phyloP scores from a whole-genome alignment of 2,888 invertebrate species.

The Noctua pronuba region DNA sequence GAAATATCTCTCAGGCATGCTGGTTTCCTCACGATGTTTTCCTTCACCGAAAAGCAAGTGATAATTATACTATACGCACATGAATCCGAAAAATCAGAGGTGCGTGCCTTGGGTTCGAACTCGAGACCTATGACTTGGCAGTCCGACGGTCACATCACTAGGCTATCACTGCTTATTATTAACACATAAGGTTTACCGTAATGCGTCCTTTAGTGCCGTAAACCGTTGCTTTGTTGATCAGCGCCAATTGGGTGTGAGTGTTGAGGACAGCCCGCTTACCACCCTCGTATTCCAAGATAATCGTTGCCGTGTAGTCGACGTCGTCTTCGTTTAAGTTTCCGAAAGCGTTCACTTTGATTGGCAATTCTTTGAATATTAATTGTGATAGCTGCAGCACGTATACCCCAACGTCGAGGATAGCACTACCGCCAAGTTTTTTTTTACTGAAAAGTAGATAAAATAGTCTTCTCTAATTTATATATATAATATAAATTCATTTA shows the following conservation, averaged over 20 bases:
- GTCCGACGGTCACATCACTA: no score
- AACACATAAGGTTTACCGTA: slow-evolving; percentile 81
- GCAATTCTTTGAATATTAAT: slow-evolving; percentile 93
- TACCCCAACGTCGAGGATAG: slow-evolving; percentile 94
- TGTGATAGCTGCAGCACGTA: slow-evolving; percentile 94
- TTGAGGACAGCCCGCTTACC: slow-evolving; percentile 91
- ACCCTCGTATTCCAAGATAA: slow-evolving; percentile 91
- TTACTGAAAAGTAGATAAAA: slow-evolving; percentile 81
- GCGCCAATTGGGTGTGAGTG: slow-evolving; percentile 83
- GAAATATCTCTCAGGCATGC: no score
- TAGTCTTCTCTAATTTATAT: no score
- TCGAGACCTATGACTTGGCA: no score
- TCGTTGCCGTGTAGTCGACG: slow-evolving; percentile 92
- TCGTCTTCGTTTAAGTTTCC: slow-evolving; percentile 93
- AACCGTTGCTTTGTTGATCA: slow-evolving; percentile 92
- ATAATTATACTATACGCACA: no score
- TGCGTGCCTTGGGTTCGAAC: no score
- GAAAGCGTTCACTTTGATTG: slow-evolving; percentile 91
- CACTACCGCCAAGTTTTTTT: slow-evolving; percentile 94
- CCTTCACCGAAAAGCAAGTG: no score
- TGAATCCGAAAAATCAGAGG: no score
- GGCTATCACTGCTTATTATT: no score
- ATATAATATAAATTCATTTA: no score
- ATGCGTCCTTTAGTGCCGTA: slow-evolving; percentile 92
- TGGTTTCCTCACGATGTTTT: no score